Evolutionary conservation across 1,140 invertebrate genomes (phyloP).

Genomic region (Drosophila lowei): DNA sequence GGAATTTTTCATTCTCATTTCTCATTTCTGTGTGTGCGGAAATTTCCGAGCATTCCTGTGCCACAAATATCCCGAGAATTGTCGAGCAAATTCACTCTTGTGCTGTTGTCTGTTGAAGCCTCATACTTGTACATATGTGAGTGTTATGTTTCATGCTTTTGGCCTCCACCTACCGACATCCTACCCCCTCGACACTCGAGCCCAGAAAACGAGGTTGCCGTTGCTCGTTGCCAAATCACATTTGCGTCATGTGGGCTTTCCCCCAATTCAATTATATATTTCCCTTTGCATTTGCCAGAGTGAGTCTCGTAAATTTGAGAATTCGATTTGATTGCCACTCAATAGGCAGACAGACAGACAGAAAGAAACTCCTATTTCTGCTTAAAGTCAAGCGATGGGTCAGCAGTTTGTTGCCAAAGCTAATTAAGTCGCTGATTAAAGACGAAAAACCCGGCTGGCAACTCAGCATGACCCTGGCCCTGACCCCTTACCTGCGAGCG

Average conservation of each 20-base stretch:
- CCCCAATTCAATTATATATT: conserved; percentile 36
- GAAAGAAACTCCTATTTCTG: background rate
- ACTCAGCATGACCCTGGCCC: conserved; percentile 15
- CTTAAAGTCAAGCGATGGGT: conserved; percentile 21
- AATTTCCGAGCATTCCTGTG: conserved; percentile 5
- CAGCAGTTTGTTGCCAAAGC: conserved; percentile 5
- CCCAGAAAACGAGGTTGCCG: conserved; percentile 13
- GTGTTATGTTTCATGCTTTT: conserved; percentile 59
- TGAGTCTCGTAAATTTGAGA: conserved; percentile 1
- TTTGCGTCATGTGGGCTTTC: conserved; percentile 39
- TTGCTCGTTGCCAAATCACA: conserved; percentile 30
- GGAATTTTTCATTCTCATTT: conserved; percentile 43
- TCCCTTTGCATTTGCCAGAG: background rate
- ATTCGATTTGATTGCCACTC: conserved; percentile 20
- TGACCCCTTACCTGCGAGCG: conserved; percentile 5
- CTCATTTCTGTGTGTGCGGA: conserved; percentile 20
- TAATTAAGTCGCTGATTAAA: conserved; percentile 36
- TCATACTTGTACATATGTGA: conserved; percentile 13
- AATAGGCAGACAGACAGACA: background rate
- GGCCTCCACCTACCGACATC: conserved; percentile 13
- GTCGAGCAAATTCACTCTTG: background rate
- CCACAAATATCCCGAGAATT: conserved; percentile 14
- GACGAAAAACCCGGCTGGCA: background rate
- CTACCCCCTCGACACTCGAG: conserved; percentile 13
- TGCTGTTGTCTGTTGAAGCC: background rate